Evolutionary conservation across 2,797 vertebrate genomes (phyloP), one percentile per base, ranked within the genome.

Genomic region (Ceryle rudis): DNA sequence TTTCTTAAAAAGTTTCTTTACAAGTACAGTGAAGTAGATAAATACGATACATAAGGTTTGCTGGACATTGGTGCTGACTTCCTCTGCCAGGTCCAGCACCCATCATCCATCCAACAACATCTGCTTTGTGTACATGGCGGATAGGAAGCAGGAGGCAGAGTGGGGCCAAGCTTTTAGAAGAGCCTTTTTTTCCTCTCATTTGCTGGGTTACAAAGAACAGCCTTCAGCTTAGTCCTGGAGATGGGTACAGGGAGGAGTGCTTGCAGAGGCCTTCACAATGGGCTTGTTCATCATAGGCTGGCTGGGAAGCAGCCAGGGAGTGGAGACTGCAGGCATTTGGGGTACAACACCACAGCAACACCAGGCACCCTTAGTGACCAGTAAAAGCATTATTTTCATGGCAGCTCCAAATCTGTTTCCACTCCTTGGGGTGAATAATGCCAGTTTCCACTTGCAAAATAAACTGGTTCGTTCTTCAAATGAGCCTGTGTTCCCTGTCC

Each of bases 371-470:
- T 47, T 33, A 58, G n/a, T 3, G 4, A 72, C 14, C 28, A 42
- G 28, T 20, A 37, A 31, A 11, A 81, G 11, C 55, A 46, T 11
- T 61, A 3, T 64, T 77, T 84, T 69, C 37, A 11, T 6, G 8
- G 41, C 44, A 86, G 41, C 15, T 81, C 47, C 79, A 82, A 57
- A 52, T 26, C 3, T 41, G 41, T 84, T 96, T 90, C 62, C n/a
- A 52, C 17, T 70, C 41, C 14, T 55, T 35, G 12, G 31, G 6
- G 10, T 21, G 33, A 90, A 74, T 88, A 35, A 84, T 9, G 11
- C 12, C 39, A 47, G 16, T 90, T 95, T 77, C 35, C 52, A 71
- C 23, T 70, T 23, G n/a, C 29, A 81, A 86, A 92, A 80, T 42
- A 93, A 92, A 79, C 11, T 18, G 18, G 6, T 51, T 69, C 7